Conservation (phyloP, 1,140 invertebrate genomes). For the Leptinotarsa texana region DNA sequence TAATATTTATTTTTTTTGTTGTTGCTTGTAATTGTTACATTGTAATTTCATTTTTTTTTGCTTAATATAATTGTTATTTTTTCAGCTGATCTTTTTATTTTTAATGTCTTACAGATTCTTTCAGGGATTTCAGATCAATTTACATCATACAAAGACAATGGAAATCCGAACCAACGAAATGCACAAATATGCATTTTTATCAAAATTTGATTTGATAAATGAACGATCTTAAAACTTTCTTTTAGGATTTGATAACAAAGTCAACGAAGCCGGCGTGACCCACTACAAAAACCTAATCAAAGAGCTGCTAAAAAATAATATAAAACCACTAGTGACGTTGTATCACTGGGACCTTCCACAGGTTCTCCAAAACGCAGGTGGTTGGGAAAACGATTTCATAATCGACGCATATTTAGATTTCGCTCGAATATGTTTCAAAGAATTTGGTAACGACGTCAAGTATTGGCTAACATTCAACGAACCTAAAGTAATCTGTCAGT, state of each 20-base stretch:
- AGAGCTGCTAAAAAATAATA: slow-evolving; percentile 58
- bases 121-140: too few species aligned
- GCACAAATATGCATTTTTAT: too few species aligned
- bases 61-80: too few species aligned
- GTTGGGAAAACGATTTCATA: slow-evolving; percentile 46
- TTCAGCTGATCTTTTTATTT: too few species aligned
- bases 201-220: too few species aligned
- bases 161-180: too few species aligned
- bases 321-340: slow-evolving; percentile 68
- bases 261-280: slow-evolving; percentile 63
- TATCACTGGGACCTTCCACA: slow-evolving; percentile 75
- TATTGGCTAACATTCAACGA: slow-evolving; percentile 61
- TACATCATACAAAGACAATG: too few species aligned
- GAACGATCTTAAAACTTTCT: too few species aligned
- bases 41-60: too few species aligned
- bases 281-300: slow-evolving; percentile 65
- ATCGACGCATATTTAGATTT: slow-evolving; percentile 48
- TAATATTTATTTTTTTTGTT: too few species aligned
- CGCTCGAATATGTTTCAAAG: slow-evolving; percentile 36
- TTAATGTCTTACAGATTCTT: too few species aligned
- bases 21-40: too few species aligned
- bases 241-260: slow-evolving; percentile 47
- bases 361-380: slow-evolving; percentile 60
- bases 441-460: slow-evolving; percentile 50
- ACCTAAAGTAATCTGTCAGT: slow-evolving; percentile 50